Evolutionary conservation across 1,140 invertebrate species (phyloP).

Genomic region (Ganaspis sp.): DNA sequence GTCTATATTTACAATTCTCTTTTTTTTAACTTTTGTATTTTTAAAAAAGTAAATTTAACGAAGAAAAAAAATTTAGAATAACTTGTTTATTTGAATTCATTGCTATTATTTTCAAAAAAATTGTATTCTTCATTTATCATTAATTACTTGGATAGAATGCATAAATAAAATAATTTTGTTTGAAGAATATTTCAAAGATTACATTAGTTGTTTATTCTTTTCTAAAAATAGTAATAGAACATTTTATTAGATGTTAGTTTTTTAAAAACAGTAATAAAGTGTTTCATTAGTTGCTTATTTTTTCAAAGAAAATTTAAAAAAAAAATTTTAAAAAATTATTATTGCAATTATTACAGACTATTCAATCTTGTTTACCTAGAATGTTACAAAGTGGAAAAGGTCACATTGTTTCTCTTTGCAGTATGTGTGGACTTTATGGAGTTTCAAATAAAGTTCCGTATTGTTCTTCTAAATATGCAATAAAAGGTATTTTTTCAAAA

Average conservation of each 20-base stretch:
- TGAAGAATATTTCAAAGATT: no score
- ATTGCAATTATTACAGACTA: constrained; percentile 77
- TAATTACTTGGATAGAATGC: no score
- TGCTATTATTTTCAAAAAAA: no score
- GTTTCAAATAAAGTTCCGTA: constrained; percentile 91
- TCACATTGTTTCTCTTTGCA: constrained; percentile 95
- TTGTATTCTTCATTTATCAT: no score
- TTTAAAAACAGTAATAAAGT: not conserved
- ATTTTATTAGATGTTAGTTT: not conserved
- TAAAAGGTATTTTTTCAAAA: constrained; percentile 79
- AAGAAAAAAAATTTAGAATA: no score
- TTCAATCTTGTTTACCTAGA: constrained; percentile 86
- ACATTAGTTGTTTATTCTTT: not conserved
- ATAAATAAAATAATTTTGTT: no score
- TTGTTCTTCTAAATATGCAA: constrained; percentile 94
- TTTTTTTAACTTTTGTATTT: no score
- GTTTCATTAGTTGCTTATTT: not conserved
- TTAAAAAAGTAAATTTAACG: no score
- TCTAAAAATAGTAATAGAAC: no score
- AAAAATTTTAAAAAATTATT: constrained; percentile 13
- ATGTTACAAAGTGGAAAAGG: constrained; percentile 93
- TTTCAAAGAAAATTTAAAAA: no score
- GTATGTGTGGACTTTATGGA: constrained; percentile 90
- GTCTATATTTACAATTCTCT: no score
- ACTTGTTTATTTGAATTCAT: no score